Evolutionary conservation across 2,113 vertebrate species (phyloP).

Genomic region (Cygnus buccinator): DNA sequence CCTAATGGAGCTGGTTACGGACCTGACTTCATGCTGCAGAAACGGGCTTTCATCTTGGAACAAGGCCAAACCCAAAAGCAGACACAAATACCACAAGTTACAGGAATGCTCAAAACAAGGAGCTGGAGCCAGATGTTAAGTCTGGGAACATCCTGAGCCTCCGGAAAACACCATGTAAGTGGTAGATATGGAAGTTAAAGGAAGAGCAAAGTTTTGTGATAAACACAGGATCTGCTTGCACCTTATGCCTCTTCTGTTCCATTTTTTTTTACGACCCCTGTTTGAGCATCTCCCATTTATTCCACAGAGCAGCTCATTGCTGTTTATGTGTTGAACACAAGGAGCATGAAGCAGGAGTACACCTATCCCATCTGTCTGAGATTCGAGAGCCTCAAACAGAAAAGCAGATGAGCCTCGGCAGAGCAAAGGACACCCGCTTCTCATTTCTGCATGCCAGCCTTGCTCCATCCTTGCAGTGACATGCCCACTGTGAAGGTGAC

Average conservation of each 20-base stretch:
- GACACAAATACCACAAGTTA: not conserved
- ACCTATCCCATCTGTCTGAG: not conserved
- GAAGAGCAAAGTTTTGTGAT: not conserved
- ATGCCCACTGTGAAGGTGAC: not conserved
- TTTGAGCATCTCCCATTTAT: not conserved
- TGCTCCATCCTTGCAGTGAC: not conserved
- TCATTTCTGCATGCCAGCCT: not conserved
- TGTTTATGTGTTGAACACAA: not conserved
- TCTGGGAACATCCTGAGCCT: not conserved
- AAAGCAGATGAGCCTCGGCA: not conserved
- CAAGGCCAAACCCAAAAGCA: not conserved
- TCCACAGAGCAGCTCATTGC: not conserved
- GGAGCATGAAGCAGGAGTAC: not conserved
- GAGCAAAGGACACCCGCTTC: not conserved
- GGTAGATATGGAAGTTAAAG: not conserved
- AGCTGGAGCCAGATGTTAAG: not conserved
- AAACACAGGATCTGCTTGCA: not conserved
- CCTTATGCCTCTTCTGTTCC: not conserved
- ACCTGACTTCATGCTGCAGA: not conserved
- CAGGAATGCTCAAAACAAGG: not conserved
- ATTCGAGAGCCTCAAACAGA: not conserved
- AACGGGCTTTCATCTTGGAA: not conserved
- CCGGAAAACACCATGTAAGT: not conserved
- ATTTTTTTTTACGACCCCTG: not conserved
- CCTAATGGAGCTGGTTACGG: not conserved